Percentiles rank a stretch among this genome's conserved stretches.
phyloP scores from a whole-genome alignment of 2,113 vertebrate species.

The Cyprinodon tularosa region DNA sequence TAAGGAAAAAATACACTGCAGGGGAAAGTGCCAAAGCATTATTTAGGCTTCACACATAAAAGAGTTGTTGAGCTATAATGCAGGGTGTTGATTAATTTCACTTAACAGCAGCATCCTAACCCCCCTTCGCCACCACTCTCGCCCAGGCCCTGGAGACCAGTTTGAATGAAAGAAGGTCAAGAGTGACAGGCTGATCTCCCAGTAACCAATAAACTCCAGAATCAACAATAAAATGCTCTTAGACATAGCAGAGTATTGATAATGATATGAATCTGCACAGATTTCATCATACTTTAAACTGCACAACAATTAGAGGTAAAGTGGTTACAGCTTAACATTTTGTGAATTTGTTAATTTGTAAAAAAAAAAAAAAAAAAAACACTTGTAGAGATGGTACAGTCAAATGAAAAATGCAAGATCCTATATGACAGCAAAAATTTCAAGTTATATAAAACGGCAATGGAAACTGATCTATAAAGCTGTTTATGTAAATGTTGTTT shows the following conservation, averaged over 20 bases:
- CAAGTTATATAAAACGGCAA: too few relatives aligned
- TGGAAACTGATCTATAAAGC: too few relatives aligned
- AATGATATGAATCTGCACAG: not conserved
- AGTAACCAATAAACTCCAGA: slow-evolving; percentile 37
- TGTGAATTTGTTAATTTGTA: too few relatives aligned
- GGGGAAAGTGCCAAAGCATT: slow-evolving; percentile 45
- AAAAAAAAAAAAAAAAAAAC: too few relatives aligned
- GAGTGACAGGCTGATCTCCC: slow-evolving; percentile 49
- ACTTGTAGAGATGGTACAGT: not conserved
- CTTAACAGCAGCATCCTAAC: slow-evolving; percentile 30
- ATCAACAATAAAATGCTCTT: slow-evolving; percentile 40
- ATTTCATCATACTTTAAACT: not conserved
- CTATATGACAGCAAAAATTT: not conserved
- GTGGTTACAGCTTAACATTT: not conserved
- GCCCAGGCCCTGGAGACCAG: slow-evolving; percentile 36
- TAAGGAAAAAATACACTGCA: slow-evolving; percentile 5
- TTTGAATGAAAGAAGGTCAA: slow-evolving; percentile 60
- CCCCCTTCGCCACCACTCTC: not conserved
- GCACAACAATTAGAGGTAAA: not conserved
- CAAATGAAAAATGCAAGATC: not conserved
- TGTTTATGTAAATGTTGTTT: too few relatives aligned
- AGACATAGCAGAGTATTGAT: slow-evolving; percentile 16
- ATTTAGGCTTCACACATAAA: slow-evolving; percentile 55
- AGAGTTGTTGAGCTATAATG: slow-evolving; percentile 46
- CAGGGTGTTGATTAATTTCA: slow-evolving; percentile 65